Evolutionary conservation across 2,113 vertebrate genomes (phyloP).

Genomic region (Neoarius graeffei): DNA sequence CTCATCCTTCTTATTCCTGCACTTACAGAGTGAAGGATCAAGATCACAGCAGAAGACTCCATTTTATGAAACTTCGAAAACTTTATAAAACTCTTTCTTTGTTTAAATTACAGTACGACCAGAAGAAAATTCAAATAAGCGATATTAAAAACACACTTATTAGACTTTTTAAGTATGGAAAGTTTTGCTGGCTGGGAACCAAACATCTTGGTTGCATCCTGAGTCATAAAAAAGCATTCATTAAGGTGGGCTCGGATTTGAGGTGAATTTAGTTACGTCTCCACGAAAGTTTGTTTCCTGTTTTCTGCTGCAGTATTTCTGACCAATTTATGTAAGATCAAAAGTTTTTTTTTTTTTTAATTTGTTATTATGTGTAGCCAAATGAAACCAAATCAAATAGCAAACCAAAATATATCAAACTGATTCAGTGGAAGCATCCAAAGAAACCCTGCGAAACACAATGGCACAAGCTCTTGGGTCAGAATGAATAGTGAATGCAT

Average conservation of each 20-base stretch:
- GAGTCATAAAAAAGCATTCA: background rate
- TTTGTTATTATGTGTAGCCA: background rate
- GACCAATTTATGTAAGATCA: background rate
- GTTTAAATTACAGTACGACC: background rate
- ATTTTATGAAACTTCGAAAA: background rate
- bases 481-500: background rate
- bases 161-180: background rate
- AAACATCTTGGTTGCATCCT: background rate
- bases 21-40: conserved; percentile 1
- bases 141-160: no score
- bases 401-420: background rate
- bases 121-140: background rate
- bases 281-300: background rate
- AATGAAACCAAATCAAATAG: background rate
- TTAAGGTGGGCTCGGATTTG: no score
- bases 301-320: background rate
- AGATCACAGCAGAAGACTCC: background rate
- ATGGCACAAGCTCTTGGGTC: background rate
- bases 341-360: background rate
- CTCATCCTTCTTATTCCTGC: background rate
- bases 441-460: no score
- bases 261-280: background rate
- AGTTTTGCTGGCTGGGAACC: background rate
- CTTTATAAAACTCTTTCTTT: background rate
- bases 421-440: background rate